Evolutionary conservation across 2,888 invertebrate species (phyloP), one percentile per base, ranked within the genome.

Genomic region (Epinotia demarniana): DNA sequence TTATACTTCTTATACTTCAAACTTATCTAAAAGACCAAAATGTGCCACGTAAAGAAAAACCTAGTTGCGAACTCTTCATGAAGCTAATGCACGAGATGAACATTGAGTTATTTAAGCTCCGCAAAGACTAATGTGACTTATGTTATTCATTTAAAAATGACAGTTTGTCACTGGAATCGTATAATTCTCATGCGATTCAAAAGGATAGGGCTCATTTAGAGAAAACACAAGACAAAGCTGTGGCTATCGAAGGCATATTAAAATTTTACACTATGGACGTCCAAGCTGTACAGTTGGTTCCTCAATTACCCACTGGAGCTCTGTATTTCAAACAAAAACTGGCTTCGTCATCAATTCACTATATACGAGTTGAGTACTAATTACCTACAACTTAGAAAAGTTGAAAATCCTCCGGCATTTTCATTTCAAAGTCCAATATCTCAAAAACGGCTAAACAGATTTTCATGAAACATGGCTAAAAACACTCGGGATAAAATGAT

Each of bases 91-190:
- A 63, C 63, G 63, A 46, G 39, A 67, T 33, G 27, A 53, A 53
- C 55, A 67, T 53, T 67, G 53, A 55, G 13, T 13, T 67, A 18
- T 55, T 53, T 53, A 67, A 55, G 6, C 66, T 33, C 18, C 55
- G 66, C 66, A 67, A 55, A 67, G 33, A 55, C 33, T 18, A 55
- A 13, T 67, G 53, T 13, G 66, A 67, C 18, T 18, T 66, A 18
- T 67, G 66, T 55, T 67, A 67, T n/a, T 67, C 66, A 67, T 67
- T 67, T 67, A 53, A 67, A 67, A 67, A 67, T 67, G 53, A 67
- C 8, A 67, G 0, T 67, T 67, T 57, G 67, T 67, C 67, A 67
- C 19, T 67, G 57, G 57, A 67, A 67, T 67, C 19, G 0, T 67
- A 67, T 19, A 18, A 67, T 57, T 0, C 0, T 57, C 67, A 67